Evolutionary conservation across 1,140 invertebrate genomes (phyloP).

Genomic region (Sycophaga agraensis): DNA sequence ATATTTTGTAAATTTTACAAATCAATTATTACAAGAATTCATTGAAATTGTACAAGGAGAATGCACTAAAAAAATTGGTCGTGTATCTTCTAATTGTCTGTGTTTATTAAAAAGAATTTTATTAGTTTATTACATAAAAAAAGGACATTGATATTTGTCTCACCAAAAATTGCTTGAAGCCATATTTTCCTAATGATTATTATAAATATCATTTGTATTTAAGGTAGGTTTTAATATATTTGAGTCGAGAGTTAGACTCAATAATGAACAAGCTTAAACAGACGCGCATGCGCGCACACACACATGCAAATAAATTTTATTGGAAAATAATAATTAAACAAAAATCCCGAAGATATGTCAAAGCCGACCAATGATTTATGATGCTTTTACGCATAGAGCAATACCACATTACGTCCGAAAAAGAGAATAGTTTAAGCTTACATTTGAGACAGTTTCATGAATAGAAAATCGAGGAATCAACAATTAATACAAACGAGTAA

Average conservation of each 20-base stretch:
- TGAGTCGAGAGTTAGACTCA: slow-evolving; percentile 6
- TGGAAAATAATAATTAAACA: slow-evolving; percentile 5
- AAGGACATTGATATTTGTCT: slow-evolving; percentile 15
- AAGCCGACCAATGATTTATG: slow-evolving; percentile 21
- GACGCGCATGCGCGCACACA: slow-evolving; percentile 10
- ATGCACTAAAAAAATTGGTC: neutral
- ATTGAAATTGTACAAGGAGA: slow-evolving; percentile 15
- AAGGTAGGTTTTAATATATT: slow-evolving; percentile 21
- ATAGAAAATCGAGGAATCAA: slow-evolving; percentile 12
- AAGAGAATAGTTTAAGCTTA: slow-evolving; percentile 14
- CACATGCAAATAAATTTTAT: neutral
- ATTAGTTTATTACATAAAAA: slow-evolving; percentile 27
- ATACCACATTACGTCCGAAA: slow-evolving; percentile 24
- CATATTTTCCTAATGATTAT: slow-evolving; percentile 27
- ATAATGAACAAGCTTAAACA: neutral
- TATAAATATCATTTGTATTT: slow-evolving; percentile 18
- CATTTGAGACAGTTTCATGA: slow-evolving; percentile 8
- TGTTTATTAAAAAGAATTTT: slow-evolving; percentile 24
- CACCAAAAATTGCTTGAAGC: slow-evolving; percentile 25
- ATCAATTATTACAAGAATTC: slow-evolving; percentile 18
- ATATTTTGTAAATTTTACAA: slow-evolving; percentile 28
- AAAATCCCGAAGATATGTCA: slow-evolving; percentile 14
- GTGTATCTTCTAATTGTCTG: slow-evolving; percentile 21
- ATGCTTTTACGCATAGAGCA: slow-evolving; percentile 20
- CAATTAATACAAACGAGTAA: slow-evolving; percentile 15